Conservation (phyloP, 2,888 invertebrate species). For the Hyalella azteca region DNA sequence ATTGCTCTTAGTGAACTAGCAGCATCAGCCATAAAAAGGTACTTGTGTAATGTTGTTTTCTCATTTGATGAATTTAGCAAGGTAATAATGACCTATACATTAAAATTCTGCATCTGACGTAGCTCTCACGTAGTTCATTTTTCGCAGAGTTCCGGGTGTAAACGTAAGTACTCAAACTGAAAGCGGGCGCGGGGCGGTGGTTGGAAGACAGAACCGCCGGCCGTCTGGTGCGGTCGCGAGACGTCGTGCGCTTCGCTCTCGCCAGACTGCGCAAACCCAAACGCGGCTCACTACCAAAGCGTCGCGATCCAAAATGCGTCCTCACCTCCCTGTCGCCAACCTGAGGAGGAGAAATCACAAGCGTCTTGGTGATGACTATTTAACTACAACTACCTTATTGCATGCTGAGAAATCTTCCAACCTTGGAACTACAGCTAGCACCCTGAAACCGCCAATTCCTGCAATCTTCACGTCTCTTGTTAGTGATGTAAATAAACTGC, state of each 20-base stretch:
- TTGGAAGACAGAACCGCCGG: neutral
- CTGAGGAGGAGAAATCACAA: neutral
- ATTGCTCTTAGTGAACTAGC: conserved; percentile 57
- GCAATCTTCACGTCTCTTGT: neutral
- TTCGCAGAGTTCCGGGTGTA: neutral
- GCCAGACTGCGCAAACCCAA: neutral
- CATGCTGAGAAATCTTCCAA: too few species aligned
- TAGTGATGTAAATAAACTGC: too few species aligned
- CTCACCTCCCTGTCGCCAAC: neutral
- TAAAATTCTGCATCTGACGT: too few species aligned
- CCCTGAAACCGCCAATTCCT: neutral
- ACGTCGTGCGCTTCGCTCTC: conserved; percentile 1
- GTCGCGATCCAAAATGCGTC: neutral
- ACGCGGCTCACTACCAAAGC: neutral
- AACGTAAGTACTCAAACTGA: neutral
- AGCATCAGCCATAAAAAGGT: conserved; percentile 53
- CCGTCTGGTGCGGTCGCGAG: neutral
- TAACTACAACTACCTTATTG: neutral
- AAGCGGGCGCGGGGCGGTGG: neutral
- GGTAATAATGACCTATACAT: too few species aligned
- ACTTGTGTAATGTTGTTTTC: too few species aligned
- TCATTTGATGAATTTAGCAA: too few species aligned
- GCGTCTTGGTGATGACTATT: neutral
- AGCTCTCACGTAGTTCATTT: too few species aligned
- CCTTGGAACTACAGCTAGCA: too few species aligned